Evolutionary conservation across 2,888 invertebrate species (phyloP).

Genomic region (Altica lythri): DNA sequence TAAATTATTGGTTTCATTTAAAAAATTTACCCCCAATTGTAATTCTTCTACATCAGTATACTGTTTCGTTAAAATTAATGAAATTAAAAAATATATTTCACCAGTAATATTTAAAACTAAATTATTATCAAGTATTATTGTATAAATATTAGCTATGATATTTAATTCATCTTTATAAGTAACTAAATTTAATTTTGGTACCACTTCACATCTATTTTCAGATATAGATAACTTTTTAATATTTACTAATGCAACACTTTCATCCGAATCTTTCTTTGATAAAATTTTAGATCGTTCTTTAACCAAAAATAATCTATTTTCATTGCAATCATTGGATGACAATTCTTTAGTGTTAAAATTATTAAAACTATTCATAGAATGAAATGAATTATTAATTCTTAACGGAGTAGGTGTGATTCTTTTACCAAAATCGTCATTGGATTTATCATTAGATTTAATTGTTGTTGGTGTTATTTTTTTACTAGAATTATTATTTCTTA

Average conservation of each 20-base stretch:
- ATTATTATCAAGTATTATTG: slow-evolving; percentile 63
- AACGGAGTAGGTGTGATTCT: too few relatives aligned
- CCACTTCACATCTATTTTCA: slow-evolving; percentile 48
- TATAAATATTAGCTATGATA: slow-evolving; percentile 63
- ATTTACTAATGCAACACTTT: not conserved
- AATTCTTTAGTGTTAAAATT: slow-evolving; percentile 40
- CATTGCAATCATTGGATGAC: slow-evolving; percentile 29
- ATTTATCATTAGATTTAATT: too few relatives aligned
- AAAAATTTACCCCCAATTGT: slow-evolving; percentile 32
- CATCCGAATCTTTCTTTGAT: slow-evolving; percentile 26
- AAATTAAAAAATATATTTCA: slow-evolving; percentile 72
- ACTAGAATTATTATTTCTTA: too few relatives aligned
- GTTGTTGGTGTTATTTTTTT: too few relatives aligned
- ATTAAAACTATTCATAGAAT: slow-evolving; percentile 48
- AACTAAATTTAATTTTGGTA: slow-evolving; percentile 58
- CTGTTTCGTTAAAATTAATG: slow-evolving; percentile 65
- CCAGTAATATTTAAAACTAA: slow-evolving; percentile 68
- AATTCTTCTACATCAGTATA: slow-evolving; percentile 33
- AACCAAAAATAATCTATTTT: slow-evolving; percentile 37
- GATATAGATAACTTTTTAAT: slow-evolving; percentile 2
- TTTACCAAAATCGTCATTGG: slow-evolving; percentile 32
- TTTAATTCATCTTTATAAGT: slow-evolving; percentile 61
- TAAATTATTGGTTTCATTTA: slow-evolving; percentile 22
- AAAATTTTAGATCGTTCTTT: slow-evolving; percentile 43
- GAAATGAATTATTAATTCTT: slow-evolving; percentile 35